A percentile compares a stretch with the other conserved stretches of the same genome.
These are phyloP conservation scores for Cyclura pinguis DNA, from an alignment of 2,797 vertebrate species.

Conservation along the genomic window DNA sequence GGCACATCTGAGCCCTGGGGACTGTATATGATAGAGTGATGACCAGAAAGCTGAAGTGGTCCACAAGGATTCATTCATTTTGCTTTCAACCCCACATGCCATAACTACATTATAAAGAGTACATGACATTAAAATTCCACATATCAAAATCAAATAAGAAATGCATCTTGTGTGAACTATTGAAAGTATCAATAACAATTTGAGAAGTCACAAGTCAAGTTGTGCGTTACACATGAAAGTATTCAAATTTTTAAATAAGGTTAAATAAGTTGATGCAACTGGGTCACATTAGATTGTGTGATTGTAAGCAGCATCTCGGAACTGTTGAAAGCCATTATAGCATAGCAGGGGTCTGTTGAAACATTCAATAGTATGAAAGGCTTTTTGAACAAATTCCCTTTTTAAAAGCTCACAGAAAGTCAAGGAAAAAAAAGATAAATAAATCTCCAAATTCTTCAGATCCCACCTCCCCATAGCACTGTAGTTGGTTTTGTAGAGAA, in stretches of 20 bases:
- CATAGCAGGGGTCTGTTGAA: constrained; percentile 70
- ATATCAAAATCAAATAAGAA: constrained; percentile 49
- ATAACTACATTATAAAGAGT: constrained; percentile 14
- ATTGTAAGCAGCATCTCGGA: constrained; percentile 64
- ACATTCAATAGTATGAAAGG: constrained; percentile 61
- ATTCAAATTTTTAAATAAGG: constrained; percentile 42
- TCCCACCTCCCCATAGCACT: constrained; percentile 29
- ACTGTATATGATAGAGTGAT: constrained; percentile 46
- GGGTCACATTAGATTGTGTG: constrained; percentile 55
- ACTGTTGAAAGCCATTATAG: constrained; percentile 70
- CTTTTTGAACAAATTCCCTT: constrained; percentile 64
- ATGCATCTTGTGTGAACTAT: neutral
- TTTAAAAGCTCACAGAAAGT: constrained; percentile 63
- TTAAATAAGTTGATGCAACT: constrained; percentile 55
- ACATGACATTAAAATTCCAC: constrained; percentile 34
- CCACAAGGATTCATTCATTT: constrained; percentile 29
- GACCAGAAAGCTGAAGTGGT: constrained; percentile 67
- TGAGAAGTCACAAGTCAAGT: constrained; percentile 24
- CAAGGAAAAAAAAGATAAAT: constrained; percentile 59
- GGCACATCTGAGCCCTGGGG: constrained; percentile 30
- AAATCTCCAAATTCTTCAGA: constrained; percentile 59
- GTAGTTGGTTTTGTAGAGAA: constrained; percentile 46
- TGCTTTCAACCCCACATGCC: constrained; percentile 40
- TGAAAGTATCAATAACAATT: constrained; percentile 25
- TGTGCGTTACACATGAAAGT: constrained; percentile 23